These are phyloP conservation scores for Hirtodrosophila duncani DNA, from an alignment of 2,888 invertebrate genomes.

Conservation along the genomic window DNA sequence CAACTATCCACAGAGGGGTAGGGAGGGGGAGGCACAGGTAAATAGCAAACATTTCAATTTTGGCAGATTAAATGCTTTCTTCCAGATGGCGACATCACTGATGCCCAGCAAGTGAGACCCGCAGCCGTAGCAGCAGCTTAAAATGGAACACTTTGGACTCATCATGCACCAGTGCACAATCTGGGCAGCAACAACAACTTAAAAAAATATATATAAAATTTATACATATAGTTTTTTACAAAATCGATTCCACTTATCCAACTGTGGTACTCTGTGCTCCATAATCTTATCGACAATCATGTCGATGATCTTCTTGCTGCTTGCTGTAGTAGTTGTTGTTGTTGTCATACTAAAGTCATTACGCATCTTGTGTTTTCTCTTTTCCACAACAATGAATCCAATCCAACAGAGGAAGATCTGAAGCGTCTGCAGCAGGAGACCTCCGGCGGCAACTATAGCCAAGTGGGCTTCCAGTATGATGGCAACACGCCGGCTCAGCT, in stretches of 20 bases:
- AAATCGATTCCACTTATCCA: too few species aligned
- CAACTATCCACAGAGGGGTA: too few species aligned
- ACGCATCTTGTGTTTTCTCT: constrained; percentile 58
- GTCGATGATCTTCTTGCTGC: background rate
- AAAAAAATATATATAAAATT: too few species aligned
- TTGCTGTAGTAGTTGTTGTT: background rate
- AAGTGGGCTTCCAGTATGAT: constrained; percentile 88
- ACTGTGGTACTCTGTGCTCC: too few species aligned
- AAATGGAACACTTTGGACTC: too few species aligned
- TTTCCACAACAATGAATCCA: constrained; percentile 56
- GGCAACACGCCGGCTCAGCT: constrained; percentile 2
- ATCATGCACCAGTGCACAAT: too few species aligned
- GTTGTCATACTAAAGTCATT: constrained; percentile 37
- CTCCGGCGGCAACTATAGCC: constrained; percentile 81
- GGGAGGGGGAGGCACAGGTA: constrained; percentile 56
- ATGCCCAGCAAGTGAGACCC: too few species aligned
- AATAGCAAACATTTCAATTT: constrained; percentile 39
- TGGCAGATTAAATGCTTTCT: constrained; percentile 39
- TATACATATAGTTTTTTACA: too few species aligned
- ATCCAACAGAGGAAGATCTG: constrained; percentile 89
- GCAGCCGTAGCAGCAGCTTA: background rate
- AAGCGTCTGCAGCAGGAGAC: constrained; percentile 89
- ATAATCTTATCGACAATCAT: too few species aligned
- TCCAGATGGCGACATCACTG: constrained; percentile 32
- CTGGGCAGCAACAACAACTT: too few species aligned